These are phyloP conservation scores for Gryon sp. DNA, from an alignment of 1,140 invertebrate genomes.

Conservation along the genomic window DNA sequence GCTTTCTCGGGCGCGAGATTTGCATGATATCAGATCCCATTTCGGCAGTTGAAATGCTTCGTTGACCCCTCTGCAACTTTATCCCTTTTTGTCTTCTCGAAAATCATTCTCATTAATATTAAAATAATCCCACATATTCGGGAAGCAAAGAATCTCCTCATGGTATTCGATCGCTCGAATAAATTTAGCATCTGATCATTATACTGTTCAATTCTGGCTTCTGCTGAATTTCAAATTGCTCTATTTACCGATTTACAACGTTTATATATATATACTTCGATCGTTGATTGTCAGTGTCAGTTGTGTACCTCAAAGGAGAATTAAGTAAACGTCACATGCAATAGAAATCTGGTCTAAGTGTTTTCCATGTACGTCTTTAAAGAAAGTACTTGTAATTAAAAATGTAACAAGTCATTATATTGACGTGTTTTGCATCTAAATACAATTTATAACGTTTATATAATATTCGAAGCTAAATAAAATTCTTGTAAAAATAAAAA, in stretches of 20 bases:
- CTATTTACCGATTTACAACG: slow-evolving; percentile 6
- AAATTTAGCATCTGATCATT: neutral
- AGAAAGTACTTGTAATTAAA: slow-evolving; percentile 50
- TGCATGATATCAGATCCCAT: slow-evolving; percentile 59
- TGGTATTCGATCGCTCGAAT: slow-evolving; percentile 8
- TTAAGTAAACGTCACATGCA: slow-evolving; percentile 1
- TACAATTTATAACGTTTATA: slow-evolving; percentile 51
- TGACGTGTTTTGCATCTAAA: slow-evolving; percentile 46
- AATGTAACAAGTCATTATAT: slow-evolving; percentile 41
- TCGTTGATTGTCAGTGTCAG: too few species aligned
- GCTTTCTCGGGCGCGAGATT: slow-evolving; percentile 43
- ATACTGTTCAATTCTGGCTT: slow-evolving; percentile 5
- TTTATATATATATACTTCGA: neutral
- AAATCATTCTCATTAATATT: slow-evolving; percentile 57
- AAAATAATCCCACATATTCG: slow-evolving; percentile 40
- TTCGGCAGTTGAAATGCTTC: slow-evolving; percentile 63
- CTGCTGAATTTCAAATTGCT: slow-evolving; percentile 6
- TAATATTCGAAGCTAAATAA: slow-evolving; percentile 42
- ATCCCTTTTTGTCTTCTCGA: slow-evolving; percentile 52
- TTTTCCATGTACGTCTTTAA: slow-evolving; percentile 8
- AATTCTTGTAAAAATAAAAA: slow-evolving; percentile 51
- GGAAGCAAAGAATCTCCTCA: slow-evolving; percentile 6
- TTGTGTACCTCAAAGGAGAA: too few species aligned
- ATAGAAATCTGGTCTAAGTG: too few species aligned
- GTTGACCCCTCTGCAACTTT: slow-evolving; percentile 50